A percentile compares a stretch with the other conserved stretches of the same genome.
Conservation (phyloP, 2,888 invertebrate genomes). For the Ophioninae sp. region DNA sequence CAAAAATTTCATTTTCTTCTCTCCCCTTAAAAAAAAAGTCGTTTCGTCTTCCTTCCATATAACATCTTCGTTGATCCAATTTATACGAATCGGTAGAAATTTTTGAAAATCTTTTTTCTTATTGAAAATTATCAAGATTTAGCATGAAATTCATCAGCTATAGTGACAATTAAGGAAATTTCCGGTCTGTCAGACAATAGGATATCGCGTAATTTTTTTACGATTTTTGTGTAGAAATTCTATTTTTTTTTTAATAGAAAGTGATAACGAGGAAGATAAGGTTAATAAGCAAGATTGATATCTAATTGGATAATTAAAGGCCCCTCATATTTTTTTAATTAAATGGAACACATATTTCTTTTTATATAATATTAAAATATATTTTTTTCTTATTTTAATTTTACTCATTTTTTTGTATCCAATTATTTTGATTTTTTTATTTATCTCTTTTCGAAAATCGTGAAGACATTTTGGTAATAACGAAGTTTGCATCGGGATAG, state of each 20-base stretch:
- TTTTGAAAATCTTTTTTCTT: background rate
- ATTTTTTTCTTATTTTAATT: no score
- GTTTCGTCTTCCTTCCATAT: conserved; percentile 7
- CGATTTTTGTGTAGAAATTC: background rate
- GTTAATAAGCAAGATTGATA: no score
- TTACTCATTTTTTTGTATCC: no score
- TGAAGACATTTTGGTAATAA: no score
- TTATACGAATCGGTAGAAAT: background rate
- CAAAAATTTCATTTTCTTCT: background rate
- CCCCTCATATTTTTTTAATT: background rate
- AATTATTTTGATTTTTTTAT: no score
- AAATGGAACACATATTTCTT: background rate
- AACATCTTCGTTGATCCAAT: background rate
- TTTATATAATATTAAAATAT: no score
- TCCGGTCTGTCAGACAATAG: background rate
- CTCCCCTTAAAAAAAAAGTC: background rate
- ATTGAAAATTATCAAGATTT: background rate
- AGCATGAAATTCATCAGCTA: background rate
- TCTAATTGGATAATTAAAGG: background rate
- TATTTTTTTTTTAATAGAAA: no score
- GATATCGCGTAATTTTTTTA: background rate
- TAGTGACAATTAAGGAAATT: background rate
- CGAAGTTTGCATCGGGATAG: no score
- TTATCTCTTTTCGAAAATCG: no score
- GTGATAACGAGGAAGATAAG: no score